A percentile compares a stretch with the other conserved stretches of the same genome.
Conservation (phyloP, 1,140 invertebrate species). For the Pteromalus puparum region DNA sequence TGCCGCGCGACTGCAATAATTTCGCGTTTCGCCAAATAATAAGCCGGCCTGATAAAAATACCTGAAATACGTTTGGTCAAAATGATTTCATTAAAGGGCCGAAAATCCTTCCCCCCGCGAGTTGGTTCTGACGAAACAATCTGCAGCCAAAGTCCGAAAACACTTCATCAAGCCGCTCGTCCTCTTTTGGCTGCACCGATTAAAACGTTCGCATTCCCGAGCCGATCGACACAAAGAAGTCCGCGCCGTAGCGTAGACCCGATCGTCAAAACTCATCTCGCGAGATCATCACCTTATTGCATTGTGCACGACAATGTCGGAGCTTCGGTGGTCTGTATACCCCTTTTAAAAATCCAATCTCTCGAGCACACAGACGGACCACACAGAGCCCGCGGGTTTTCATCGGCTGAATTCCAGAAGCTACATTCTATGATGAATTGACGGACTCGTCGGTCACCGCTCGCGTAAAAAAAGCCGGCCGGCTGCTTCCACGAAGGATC, state of each 20-base stretch:
- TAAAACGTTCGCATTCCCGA: constrained; percentile 2
- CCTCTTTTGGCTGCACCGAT: background rate
- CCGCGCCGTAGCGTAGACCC: background rate
- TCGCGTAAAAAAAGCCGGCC: constrained; percentile 35
- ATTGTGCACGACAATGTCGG: constrained; percentile 16
- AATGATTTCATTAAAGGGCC: background rate
- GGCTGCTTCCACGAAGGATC: constrained; percentile 62
- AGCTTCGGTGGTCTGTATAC: constrained; percentile 6
- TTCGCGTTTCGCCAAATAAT: too few relatives aligned
- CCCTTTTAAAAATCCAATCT: constrained; percentile 11
- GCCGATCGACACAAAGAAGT: background rate
- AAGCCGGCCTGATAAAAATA: too few relatives aligned
- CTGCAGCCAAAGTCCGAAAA: background rate
- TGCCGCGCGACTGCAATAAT: too few relatives aligned
- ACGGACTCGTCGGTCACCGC: constrained; percentile 29
- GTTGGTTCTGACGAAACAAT: background rate
- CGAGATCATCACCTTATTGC: constrained; percentile 36
- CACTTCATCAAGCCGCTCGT: constrained; percentile 10
- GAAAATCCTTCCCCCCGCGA: too few relatives aligned
- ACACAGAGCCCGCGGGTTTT: constrained; percentile 68
- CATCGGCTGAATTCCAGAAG: constrained; percentile 71
- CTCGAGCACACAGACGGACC: constrained; percentile 59
- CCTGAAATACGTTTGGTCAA: too few relatives aligned
- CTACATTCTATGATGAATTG: constrained; percentile 74
- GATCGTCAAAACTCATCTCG: constrained; percentile 36